Evolutionary conservation across 2,113 vertebrate genomes (phyloP).

Genomic region (Aramus guarauna): DNA sequence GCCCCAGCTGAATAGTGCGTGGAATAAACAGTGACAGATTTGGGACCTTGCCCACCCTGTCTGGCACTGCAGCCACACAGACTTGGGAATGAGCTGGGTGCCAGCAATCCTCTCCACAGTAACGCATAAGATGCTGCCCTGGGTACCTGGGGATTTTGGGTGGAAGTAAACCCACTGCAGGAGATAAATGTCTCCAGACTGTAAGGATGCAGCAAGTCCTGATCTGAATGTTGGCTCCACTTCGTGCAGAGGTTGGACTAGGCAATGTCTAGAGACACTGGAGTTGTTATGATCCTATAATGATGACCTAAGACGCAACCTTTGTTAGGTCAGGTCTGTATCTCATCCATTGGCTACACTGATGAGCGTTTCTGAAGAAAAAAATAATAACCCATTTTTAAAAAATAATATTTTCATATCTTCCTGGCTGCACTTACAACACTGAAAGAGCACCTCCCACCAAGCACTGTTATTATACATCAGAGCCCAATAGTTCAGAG

Average conservation of each 20-base stretch:
- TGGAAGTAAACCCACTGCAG: background rate
- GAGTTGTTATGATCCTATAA: background rate
- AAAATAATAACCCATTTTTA: background rate
- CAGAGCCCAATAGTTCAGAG: background rate
- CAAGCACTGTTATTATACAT: background rate
- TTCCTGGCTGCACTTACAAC: background rate
- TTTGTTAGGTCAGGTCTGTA: background rate
- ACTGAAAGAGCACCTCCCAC: background rate
- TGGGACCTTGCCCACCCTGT: background rate
- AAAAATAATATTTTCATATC: background rate
- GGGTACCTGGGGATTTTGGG: background rate
- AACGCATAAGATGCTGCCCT: background rate
- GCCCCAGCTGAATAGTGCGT: background rate
- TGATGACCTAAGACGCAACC: background rate
- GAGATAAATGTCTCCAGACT: background rate
- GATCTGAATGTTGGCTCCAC: background rate
- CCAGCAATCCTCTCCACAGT: background rate
- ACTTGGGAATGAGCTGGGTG: background rate
- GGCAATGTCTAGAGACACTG: background rate
- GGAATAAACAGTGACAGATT: background rate
- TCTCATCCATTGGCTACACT: background rate
- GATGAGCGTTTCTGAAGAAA: background rate
- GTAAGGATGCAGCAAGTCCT: background rate
- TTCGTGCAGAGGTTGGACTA: background rate
- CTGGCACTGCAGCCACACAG: accelerated